Evolutionary conservation across 2,888 invertebrate species (phyloP), one percentile per base, ranked within the genome.

Genomic region (Eupithecia subfuscata): DNA sequence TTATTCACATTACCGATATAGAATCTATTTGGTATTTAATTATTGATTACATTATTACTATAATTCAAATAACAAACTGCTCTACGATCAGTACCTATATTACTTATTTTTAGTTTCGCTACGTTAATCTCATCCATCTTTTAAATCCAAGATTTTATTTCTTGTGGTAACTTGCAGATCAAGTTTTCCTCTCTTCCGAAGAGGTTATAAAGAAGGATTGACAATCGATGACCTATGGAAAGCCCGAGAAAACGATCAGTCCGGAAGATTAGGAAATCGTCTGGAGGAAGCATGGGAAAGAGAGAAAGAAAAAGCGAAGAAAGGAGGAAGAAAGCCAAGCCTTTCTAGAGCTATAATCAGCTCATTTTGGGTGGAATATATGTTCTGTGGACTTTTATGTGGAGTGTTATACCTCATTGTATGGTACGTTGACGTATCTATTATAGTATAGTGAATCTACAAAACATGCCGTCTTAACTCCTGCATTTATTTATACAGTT

Each of bases 161-260:
- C 22, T 9, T 60, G 1, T 67, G 37, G 11, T 67, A 12, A 40
- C 14, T 88, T 86, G 43, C 89, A 97, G 97, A 94, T 97, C 97
- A 97, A 92, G 96, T 73, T 95, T 96, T 80, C 95, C 95, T 52
- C 92, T 96, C 78, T 96, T 97, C 84, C 95, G 94, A 84, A 95
- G 95, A 86, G 97, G 97, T 68, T 96, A 94, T 83, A 95, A 95
- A 81, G 91, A 96, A 78, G 96, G 96, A 76, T 91, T 97, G 73
- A 96, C 96, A 77, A 85, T 96, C 16, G 96, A 96, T 82, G 96
- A 97, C 85, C 89, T 97, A 37, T 97, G 96, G 91, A 96, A 96
- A 84, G 95, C 96, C 12, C 91, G 96, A 25, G 90, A 94, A 2
- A 90, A 91, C 25, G 97, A 97, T 88, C 90, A 94, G 68, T 97